phyloP scores from a whole-genome alignment of 2,888 invertebrate species.

The Tetheella fluctuosa region DNA sequence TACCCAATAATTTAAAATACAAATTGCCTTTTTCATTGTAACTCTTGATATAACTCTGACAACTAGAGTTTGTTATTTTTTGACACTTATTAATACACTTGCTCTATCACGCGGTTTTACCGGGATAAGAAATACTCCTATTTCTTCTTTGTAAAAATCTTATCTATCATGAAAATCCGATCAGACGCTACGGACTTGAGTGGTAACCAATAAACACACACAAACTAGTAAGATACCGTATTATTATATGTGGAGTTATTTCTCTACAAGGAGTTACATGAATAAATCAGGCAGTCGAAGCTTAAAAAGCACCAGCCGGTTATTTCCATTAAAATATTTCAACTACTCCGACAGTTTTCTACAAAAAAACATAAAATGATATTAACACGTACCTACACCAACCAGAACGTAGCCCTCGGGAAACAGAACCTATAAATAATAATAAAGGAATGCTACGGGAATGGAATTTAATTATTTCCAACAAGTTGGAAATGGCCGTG shows the following conservation, averaged over 20 bases:
- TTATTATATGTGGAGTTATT: too few species aligned
- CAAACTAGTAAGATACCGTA: too few species aligned
- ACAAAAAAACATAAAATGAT: neutral
- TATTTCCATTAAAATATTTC: neutral
- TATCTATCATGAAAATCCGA: too few species aligned
- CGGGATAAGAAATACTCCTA: too few species aligned
- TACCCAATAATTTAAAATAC: neutral
- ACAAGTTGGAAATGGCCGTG: conserved; percentile 44
- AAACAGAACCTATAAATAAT: conserved; percentile 56
- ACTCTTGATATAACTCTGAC: too few species aligned
- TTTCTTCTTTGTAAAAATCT: too few species aligned
- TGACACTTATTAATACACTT: too few species aligned
- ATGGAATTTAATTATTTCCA: conserved; percentile 68
- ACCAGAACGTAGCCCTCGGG: conserved; percentile 26
- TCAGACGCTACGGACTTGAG: too few species aligned
- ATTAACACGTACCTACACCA: conserved; percentile 21
- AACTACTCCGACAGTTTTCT: too few species aligned
- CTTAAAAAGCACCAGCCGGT: neutral
- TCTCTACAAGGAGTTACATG: too few species aligned
- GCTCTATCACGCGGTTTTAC: too few species aligned
- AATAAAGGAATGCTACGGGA: conserved; percentile 56
- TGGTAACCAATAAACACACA: too few species aligned
- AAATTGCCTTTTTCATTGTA: neutral
- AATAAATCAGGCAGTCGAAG: neutral
- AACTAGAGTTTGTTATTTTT: neutral